Base-by-base conservation (phyloP, 2,113 vertebrate genomes). In the Antennarius striatus region DNA sequence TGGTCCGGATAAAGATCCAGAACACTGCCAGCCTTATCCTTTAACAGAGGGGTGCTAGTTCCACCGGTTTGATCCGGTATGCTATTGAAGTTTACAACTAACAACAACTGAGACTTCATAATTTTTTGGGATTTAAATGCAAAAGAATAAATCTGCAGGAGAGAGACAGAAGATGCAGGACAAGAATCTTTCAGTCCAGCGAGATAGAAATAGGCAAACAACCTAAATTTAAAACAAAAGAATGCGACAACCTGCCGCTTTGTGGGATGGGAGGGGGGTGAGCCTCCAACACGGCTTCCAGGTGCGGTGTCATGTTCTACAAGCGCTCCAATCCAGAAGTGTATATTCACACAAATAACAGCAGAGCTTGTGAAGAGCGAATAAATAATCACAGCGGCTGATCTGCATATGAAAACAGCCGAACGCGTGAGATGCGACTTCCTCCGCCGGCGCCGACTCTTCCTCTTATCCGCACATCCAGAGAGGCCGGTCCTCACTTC, bases 361-460 rank as follows among this genome's bases (percentile, higher is more conserved):
- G n/a, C 49, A 28, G 62, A 63, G 71, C 60, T 54, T 56, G 68
- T 75, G 71, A 79, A 67, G 60, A 56, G 61, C 39, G 68, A 82
- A 22, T 22, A 22, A 22, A 84, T 59, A 79, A 77, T 72, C 83
- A 80, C 76, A 82, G 36, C 68, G 28, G 50, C 72, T 75, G 69
- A 89, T 89, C 75, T 86, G 75, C 79, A 86, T 87, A 80, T 84
- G 83, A 84, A 84, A 82, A 78, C 73, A 64, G 43, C 65, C 60
- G 70, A 30, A 68, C 58, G 52, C 76, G 70, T 71, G 80, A 80
- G 83, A 73, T 76, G 67, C 58, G 50, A 73, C 73, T 75, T 72
- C 71, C 75, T 66, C 57, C 49, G 51, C 46, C 56, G 53, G 56
- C 52, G 32, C 0, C 1, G 6, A 48, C 63, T 50, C 56, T 50